Conservation (phyloP, 2,888 invertebrate genomes). For the Heliconius cydno region DNA sequence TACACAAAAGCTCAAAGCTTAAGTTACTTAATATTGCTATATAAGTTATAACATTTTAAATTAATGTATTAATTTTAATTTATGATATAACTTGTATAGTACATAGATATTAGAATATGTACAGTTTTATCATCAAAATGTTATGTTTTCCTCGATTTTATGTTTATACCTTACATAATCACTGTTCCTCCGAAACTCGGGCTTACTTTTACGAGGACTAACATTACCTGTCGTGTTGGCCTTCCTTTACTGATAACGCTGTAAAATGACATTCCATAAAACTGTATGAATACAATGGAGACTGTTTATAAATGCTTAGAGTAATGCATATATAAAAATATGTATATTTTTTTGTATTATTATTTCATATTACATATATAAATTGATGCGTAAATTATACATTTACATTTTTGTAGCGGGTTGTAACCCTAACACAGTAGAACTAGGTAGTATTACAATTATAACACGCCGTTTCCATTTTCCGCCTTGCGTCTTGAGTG, state of each 20-base stretch:
- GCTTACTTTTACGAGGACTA: conserved; percentile 12
- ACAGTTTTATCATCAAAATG: not conserved
- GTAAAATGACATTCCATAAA: conserved; percentile 3
- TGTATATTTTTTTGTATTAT: too few relatives aligned
- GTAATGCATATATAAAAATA: too few relatives aligned
- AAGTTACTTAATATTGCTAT: too few relatives aligned
- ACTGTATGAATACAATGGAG: not conserved
- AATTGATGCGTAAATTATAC: too few relatives aligned
- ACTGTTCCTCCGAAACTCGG: not conserved
- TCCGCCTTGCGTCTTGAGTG: too few relatives aligned
- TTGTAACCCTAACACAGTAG: too few relatives aligned
- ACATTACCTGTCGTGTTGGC: conserved; percentile 9
- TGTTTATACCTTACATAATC: conserved; percentile 8
- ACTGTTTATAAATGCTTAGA: not conserved
- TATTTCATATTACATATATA: not conserved
- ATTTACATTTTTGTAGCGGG: too few relatives aligned
- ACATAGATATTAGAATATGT: not conserved
- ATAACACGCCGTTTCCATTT: too few relatives aligned
- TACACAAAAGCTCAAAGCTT: too few relatives aligned
- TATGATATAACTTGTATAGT: not conserved
- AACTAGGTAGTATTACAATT: too few relatives aligned
- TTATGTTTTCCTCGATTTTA: conserved; percentile 10
- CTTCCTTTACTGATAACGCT: not conserved
- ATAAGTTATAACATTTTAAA: too few relatives aligned
- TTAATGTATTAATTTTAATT: too few relatives aligned